phyloP scores from a whole-genome alignment of 2,797 vertebrate genomes.

The Peromyscus melanophrys region DNA sequence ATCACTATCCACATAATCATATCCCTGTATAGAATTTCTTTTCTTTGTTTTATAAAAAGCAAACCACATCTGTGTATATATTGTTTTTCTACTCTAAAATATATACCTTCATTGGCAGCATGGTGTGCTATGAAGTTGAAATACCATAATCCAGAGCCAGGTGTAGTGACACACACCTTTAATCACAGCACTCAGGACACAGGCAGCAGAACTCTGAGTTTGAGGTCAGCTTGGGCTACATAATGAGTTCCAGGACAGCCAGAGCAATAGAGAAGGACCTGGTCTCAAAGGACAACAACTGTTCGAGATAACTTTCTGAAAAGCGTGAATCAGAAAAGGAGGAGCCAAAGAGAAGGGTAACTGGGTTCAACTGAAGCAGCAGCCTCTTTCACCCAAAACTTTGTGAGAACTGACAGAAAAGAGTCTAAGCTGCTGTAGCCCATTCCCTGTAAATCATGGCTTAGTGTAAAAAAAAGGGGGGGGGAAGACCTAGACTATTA shows the following conservation, averaged over 20 bases:
- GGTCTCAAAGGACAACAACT: neutral
- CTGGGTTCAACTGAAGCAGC: neutral
- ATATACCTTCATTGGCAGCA: neutral
- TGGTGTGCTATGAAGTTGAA: neutral
- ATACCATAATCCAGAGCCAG: neutral
- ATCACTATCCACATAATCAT: neutral
- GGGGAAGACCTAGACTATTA: neutral
- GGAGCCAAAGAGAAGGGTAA: neutral
- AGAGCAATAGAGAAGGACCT: too few species aligned
- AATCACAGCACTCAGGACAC: neutral
- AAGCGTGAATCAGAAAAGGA: neutral
- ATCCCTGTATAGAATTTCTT: neutral
- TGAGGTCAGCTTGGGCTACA: neutral
- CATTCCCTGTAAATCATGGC: neutral
- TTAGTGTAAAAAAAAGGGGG: too few species aligned
- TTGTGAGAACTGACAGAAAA: neutral
- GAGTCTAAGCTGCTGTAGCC: neutral
- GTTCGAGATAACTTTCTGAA: neutral
- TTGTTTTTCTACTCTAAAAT: neutral
- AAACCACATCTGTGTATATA: neutral
- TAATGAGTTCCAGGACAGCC: neutral
- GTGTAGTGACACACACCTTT: neutral
- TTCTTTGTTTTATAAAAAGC: neutral
- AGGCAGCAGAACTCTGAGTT: neutral
- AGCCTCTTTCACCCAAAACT: neutral